Percentiles rank a stretch among this genome's conserved stretches.
These are phyloP conservation scores for Nasonia oneida DNA, from an alignment of 2,888 invertebrate species.

Conservation along the genomic window DNA sequence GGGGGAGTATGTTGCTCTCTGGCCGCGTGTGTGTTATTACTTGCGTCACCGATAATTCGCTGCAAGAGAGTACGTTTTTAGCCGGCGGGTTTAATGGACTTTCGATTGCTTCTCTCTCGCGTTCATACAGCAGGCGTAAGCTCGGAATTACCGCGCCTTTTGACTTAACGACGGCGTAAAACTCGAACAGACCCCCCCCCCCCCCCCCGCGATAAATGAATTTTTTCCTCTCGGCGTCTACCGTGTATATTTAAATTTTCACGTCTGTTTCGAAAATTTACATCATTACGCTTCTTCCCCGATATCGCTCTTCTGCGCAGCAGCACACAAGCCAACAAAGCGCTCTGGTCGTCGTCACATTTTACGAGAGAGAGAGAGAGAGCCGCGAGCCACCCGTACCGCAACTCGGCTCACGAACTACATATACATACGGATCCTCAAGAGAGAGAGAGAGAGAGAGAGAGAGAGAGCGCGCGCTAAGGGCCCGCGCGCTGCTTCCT, in stretches of 20 bases:
- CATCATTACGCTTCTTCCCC: background rate
- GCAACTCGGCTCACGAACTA: slow-evolving; percentile 4
- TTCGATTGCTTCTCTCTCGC: slow-evolving; percentile 6
- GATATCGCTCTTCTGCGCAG: background rate
- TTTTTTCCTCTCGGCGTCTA: no score
- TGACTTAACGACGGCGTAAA: background rate
- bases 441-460: background rate
- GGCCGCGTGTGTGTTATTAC: background rate
- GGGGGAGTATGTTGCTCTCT: background rate
- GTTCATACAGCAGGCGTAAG: background rate
- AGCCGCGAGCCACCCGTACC: slow-evolving; percentile 7
- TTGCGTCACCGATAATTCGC: slow-evolving; percentile 24
- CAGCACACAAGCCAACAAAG: background rate
- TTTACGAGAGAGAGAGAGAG: background rate
- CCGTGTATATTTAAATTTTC: no score
- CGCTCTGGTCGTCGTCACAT: slow-evolving; percentile 1
- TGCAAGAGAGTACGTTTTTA: background rate
- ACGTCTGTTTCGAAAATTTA: no score
- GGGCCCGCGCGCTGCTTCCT: slow-evolving; percentile 68
- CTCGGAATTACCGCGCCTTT: background rate
- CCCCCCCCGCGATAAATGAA: no score
- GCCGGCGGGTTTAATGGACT: slow-evolving; percentile 1
- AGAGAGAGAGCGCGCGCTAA: background rate
- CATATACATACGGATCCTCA: background rate
- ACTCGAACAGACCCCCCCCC: no score